Evolutionary conservation across 2,888 invertebrate species (phyloP), one percentile per base, ranked within the genome.

Genomic region (Cyclophora albipunctata): DNA sequence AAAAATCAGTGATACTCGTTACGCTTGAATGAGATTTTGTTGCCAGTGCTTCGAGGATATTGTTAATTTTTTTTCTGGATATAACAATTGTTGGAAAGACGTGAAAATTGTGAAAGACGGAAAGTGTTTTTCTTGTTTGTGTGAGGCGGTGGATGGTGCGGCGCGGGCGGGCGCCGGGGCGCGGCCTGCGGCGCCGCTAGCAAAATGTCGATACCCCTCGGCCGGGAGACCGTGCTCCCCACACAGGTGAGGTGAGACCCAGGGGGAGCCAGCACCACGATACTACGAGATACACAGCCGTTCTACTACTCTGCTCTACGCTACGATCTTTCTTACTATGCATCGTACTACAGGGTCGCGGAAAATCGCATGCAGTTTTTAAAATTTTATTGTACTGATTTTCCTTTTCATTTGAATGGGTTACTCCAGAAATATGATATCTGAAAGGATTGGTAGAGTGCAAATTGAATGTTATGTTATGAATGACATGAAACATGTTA

Each of bases 151-250:
- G 84, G 85, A 86, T 86, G 86, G 84, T 79, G 78, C 75, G 78
- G 75, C 78, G 79, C 75, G 82, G 73, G 80, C 76, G 82, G 82
- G 80, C 83, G 85, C 85, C 85, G 85, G 85, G 85, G 85, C 75
- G 86, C 84, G 85, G 85, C 85, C 84, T 83, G 84, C 83, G 84
- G 81, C 85, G 84, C 83, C 85, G 82, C 81, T 84, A 78, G 82
- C 81, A 76, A 86, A 84, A 89, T 89, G 88, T 88, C 89, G 82
- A 88, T 89, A 87, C 87, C 89, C 81, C 79, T 86, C 69, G 79
- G 78, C 78, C 81, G 89, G 84, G 89, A 89, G 71, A 84, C 86
- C 59, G 84, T 82, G 66, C 83, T 88, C 73, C 84, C 88, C 67
- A 78, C 87, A 62, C 87, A 88, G 88, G 87, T 87, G 81, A 86